Evolutionary conservation across 2,888 invertebrate species (phyloP).

Genomic region (Esperia sulphurella): DNA sequence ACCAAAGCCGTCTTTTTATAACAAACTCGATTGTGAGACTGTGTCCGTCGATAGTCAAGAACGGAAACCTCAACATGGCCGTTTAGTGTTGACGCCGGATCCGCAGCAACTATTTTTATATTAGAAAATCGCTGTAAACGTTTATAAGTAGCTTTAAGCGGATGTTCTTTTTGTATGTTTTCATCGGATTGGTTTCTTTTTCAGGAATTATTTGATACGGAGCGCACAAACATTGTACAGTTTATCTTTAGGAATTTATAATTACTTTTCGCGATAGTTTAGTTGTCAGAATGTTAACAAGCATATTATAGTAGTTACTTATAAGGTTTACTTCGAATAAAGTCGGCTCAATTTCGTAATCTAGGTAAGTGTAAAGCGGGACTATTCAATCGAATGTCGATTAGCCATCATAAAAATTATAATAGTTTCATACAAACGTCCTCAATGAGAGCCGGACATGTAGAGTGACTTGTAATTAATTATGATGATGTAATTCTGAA

Average conservation of each 20-base stretch:
- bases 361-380: constrained; percentile 62
- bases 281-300: constrained; percentile 38
- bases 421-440: constrained; percentile 67
- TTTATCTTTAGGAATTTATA: constrained; percentile 50
- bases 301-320: constrained; percentile 40
- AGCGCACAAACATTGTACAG: constrained; percentile 77
- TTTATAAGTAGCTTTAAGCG: constrained; percentile 47
- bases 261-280: constrained; percentile 49
- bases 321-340: constrained; percentile 72
- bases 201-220: constrained; percentile 65
- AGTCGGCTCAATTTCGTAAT: constrained; percentile 75
- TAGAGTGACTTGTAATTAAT: constrained; percentile 57
- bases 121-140: constrained; percentile 53
- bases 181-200: constrained; percentile 49
- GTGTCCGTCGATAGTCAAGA: constrained; percentile 65
- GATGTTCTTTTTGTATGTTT: constrained; percentile 51
- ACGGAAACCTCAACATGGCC: constrained; percentile 48
- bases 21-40: constrained; percentile 55
- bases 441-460: constrained; percentile 66
- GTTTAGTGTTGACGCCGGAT: constrained; percentile 56
- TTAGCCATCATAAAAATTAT: constrained; percentile 46
- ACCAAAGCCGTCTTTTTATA: constrained; percentile 74
- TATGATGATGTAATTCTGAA: constrained; percentile 51
- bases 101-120: constrained; percentile 71
- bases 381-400: constrained; percentile 56